Conservation (phyloP, 2,797 vertebrate genomes). For the Otolemur crassicaudatus region DNA sequence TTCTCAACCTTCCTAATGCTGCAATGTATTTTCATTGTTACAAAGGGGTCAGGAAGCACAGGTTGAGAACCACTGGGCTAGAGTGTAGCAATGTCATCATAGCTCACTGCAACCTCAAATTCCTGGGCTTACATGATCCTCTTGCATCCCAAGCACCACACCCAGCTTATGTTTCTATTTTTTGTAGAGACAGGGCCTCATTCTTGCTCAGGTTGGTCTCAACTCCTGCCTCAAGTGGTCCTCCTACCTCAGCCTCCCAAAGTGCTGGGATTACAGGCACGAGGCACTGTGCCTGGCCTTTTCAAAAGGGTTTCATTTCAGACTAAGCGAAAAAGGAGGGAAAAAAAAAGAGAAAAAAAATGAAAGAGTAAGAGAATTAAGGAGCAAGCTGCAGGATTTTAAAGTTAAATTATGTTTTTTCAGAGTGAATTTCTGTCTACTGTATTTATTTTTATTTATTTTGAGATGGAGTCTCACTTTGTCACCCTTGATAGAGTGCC, state of each 20-base stretch:
- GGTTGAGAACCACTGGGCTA: neutral
- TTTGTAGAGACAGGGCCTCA: no score
- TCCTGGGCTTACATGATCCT: neutral
- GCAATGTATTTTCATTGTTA: no score
- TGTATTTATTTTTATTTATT: neutral
- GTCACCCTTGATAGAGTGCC: no score
- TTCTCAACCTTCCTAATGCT: no score
- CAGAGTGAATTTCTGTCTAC: neutral
- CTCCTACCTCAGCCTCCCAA: neutral
- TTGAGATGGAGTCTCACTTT: no score
- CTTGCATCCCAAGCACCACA: neutral
- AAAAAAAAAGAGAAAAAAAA: no score
- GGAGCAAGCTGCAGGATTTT: neutral
- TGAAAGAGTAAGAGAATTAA: neutral
- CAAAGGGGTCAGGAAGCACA: no score
- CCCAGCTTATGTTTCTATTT: neutral
- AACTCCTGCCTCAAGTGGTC: neutral
- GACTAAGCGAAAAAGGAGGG: neutral
- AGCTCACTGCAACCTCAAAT: neutral
- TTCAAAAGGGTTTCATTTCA: constrained; percentile 3
- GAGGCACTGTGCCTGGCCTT: neutral
- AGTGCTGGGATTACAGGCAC: neutral
- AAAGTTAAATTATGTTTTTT: constrained; percentile 40
- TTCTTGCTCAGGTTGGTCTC: neutral
- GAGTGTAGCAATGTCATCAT: neutral